phyloP scores from a whole-genome alignment of 2,113 vertebrate species.

The Zingel zingel region DNA sequence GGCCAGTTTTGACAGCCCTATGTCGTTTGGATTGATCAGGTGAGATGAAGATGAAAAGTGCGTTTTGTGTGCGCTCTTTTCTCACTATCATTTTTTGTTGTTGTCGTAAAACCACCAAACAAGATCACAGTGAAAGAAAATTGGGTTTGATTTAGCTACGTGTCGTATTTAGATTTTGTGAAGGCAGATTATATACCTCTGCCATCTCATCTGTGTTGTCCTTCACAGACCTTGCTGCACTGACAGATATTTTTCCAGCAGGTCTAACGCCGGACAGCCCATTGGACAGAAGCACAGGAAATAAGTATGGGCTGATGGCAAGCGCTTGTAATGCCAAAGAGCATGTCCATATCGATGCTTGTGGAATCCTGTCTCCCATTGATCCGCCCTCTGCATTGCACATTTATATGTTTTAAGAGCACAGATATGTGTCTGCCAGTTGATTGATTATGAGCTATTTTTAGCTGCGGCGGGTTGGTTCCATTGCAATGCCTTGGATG shows the following conservation, averaged over 20 bases:
- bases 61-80: too few relatives aligned
- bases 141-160: not conserved
- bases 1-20: too few relatives aligned
- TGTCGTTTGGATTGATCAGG: too few relatives aligned
- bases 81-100: too few relatives aligned
- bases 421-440: constrained; percentile 79
- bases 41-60: too few relatives aligned
- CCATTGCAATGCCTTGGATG: constrained; percentile 66
- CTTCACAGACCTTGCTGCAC: constrained; percentile 71
- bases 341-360: constrained; percentile 78
- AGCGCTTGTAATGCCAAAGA: constrained; percentile 78
- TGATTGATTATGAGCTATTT: constrained; percentile 82
- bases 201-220: constrained; percentile 52
- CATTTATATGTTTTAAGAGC: constrained; percentile 79
- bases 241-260: constrained; percentile 71
- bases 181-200: constrained; percentile 16
- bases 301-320: constrained; percentile 66
- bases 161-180: constrained; percentile 9
- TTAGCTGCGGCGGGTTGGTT: constrained; percentile 62
- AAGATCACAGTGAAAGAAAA: not conserved
- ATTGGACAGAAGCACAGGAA: constrained; percentile 74
- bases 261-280: constrained; percentile 49
- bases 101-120: not conserved
- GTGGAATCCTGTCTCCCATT: constrained; percentile 70
- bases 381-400: constrained; percentile 69